These are phyloP conservation scores for Tonatia bakeri DNA, from an alignment of 2,113 vertebrate species.

Conservation along the genomic window DNA sequence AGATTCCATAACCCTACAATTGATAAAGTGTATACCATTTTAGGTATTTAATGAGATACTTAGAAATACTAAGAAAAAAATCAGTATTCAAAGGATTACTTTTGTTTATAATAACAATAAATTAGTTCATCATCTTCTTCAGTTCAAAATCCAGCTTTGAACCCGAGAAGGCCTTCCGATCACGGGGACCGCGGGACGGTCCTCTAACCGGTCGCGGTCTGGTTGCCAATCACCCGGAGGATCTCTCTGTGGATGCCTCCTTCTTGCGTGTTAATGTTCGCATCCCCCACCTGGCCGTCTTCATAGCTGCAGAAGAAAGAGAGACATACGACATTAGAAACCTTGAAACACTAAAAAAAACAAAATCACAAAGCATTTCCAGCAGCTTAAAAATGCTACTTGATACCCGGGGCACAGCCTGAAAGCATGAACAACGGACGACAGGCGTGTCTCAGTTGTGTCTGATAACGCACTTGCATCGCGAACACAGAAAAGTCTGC, in stretches of 20 bases:
- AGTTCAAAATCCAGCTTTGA: slow-evolving; percentile 92
- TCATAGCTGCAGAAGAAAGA: slow-evolving; percentile 85
- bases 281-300: slow-evolving; percentile 91
- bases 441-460: background rate
- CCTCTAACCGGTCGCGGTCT: slow-evolving; percentile 92
- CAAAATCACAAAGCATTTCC: background rate
- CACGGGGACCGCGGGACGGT: slow-evolving; percentile 70
- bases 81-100: slow-evolving; percentile 85
- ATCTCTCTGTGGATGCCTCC: slow-evolving; percentile 90
- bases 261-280: slow-evolving; percentile 92
- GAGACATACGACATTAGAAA: slow-evolving; percentile 50
- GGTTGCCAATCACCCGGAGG: slow-evolving; percentile 92
- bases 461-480: background rate
- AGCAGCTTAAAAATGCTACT: background rate
- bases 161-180: slow-evolving; percentile 82
- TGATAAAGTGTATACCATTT: slow-evolving; percentile 77
- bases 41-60: slow-evolving; percentile 80
- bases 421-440: background rate
- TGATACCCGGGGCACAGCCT: background rate
- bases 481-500: background rate
- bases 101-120: slow-evolving; percentile 83
- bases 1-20: slow-evolving; percentile 79
- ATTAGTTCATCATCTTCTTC: slow-evolving; percentile 82
- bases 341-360: background rate
- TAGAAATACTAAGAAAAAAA: slow-evolving; percentile 85